Percentiles rank a stretch among this genome's conserved stretches.
phyloP scores from a whole-genome alignment of 2,888 invertebrate genomes.

The Molorchus minor region DNA sequence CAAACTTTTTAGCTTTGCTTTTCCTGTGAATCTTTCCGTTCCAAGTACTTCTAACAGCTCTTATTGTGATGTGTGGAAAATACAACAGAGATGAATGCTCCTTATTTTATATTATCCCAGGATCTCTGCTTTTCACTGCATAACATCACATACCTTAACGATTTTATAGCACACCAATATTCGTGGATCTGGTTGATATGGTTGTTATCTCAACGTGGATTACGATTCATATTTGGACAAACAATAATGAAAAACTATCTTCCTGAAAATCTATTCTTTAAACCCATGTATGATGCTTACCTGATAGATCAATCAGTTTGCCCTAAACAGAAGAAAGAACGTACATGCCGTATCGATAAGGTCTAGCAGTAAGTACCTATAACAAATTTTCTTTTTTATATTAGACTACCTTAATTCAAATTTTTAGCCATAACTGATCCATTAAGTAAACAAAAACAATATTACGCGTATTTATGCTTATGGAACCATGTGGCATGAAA shows the following conservation, averaged over 20 bases:
- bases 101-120: constrained; percentile 79
- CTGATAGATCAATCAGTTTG: constrained; percentile 86
- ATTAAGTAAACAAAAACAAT: constrained; percentile 72
- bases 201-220: constrained; percentile 89
- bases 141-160: constrained; percentile 64
- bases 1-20: constrained; percentile 87
- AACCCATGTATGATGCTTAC: constrained; percentile 84
- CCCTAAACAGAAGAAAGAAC: constrained; percentile 77
- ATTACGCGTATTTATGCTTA: constrained; percentile 75
- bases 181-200: constrained; percentile 84
- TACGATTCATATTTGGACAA: constrained; percentile 85
- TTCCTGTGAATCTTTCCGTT: constrained; percentile 81
- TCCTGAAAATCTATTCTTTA: constrained; percentile 85
- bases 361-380: too few relatives aligned
- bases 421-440: constrained; percentile 8
- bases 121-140: constrained; percentile 88
- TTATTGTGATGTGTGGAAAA: constrained; percentile 73
- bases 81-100: constrained; percentile 74
- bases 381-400: too few relatives aligned
- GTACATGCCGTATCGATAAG: too few relatives aligned
- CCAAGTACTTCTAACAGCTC: constrained; percentile 77
- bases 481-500: constrained; percentile 97
- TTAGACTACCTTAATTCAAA: too few relatives aligned
- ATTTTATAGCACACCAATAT: constrained; percentile 70
- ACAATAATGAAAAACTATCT: constrained; percentile 83